Evolutionary conservation across 2,888 invertebrate genomes (phyloP), one percentile per base, ranked within the genome.

Genomic region (Thecocarcelia acutangulata): DNA sequence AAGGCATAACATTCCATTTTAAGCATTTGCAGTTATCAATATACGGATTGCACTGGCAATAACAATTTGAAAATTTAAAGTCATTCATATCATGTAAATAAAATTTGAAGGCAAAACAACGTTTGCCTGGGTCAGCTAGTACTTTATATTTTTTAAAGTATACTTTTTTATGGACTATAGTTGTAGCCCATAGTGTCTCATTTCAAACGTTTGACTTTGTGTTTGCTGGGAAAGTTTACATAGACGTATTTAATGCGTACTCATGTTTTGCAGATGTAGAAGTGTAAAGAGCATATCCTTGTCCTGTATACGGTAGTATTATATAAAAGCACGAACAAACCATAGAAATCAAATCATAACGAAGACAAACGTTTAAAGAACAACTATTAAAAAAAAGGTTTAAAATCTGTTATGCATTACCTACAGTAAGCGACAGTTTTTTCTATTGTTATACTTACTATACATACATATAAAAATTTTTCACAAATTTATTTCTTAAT

Each of bases 261-360:
- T 15, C 6, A 24, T 44, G 19, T 58, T 28, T 19, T 37, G 15
- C 19, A 37, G 15, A 8, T 42, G 12, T 3, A 3, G 46, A n/a
- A 13, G 1, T 24, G 4, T 12, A 48, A 19, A 37, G n/a, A 28
- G 48, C 17, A 48, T 40, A 56, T 64, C 46, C 21, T 56, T 24
- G 54, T 42, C 24, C 40, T 46, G 17, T 54, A 15, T 44, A 54
- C 0, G 2, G 3, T 12, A 12, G 21, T 33, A 33, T 40, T 17
- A 54, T 68, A 72, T 81, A 81, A 68, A 81, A 84, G 74, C 48
- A 19, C 59, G 11, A 61, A 24, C 28, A 9, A 59, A 46, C 37
- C 28, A 40, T 54, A 59, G n/a, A 58, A 64, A 68, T 50, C 68
- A 80, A 72, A 68, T 83, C 84, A 84, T 75, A 83, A 44, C 58